phyloP scores from a whole-genome alignment of 1,140 invertebrate genomes.

The Oryzaephilus surinamensis region DNA sequence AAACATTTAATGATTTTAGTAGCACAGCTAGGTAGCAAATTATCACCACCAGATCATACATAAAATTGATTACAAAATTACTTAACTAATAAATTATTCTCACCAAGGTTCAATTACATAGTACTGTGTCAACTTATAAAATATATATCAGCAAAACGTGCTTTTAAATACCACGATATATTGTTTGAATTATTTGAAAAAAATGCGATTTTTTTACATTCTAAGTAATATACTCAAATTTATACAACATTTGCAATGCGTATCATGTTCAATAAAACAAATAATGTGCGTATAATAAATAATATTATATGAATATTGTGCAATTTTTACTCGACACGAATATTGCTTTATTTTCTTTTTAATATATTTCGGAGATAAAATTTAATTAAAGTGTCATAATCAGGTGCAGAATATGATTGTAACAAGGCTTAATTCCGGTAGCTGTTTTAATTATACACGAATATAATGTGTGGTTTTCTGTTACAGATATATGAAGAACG shows the following conservation, averaged over 20 bases:
- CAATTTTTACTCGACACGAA: too few species aligned
- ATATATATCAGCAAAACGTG: too few species aligned
- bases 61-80: slow-evolving; percentile 18
- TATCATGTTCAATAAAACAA: slow-evolving; percentile 1
- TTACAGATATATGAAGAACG: too few species aligned
- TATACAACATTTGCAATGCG: slow-evolving; percentile 1
- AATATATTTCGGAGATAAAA: too few species aligned
- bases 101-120: slow-evolving; percentile 12
- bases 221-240: slow-evolving; percentile 8
- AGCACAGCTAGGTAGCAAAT: slow-evolving; percentile 14
- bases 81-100: slow-evolving; percentile 10
- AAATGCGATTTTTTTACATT: too few species aligned
- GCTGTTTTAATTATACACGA: slow-evolving; percentile 14
- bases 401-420: slow-evolving; percentile 2
- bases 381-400: slow-evolving; percentile 8
- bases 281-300: too few species aligned
- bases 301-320: too few species aligned
- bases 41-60: slow-evolving; percentile 11
- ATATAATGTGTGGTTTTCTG: slow-evolving; percentile 13
- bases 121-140: too few species aligned
- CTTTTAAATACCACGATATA: too few species aligned
- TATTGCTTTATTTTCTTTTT: too few species aligned
- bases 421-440: slow-evolving; percentile 14
- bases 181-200: too few species aligned
- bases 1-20: slow-evolving; percentile 14